Evolutionary conservation across 2,797 vertebrate species (phyloP), one percentile per base, ranked within the genome.

Genomic region (Gambusia yucatana): DNA sequence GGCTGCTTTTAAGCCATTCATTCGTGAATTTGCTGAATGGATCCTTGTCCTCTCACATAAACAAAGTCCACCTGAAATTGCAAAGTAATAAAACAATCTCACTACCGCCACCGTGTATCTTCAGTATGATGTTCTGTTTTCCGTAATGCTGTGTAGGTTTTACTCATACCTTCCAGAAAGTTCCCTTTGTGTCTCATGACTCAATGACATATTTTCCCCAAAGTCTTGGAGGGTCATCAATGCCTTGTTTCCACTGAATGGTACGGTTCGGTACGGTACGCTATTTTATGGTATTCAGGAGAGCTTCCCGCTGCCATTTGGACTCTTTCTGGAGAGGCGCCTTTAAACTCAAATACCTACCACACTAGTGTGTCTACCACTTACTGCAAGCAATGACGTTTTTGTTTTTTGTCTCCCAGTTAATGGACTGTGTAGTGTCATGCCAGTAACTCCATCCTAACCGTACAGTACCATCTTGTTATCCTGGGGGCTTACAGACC

Each of bases 201-300:
- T 65, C 33, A 65, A 22, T 39, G 0, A 55, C 22, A 11, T n/a
- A n/a, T 67, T 41, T 67, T 63, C 6, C 30, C 30, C 16, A 63
- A 63, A 20, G 16, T 36, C 5, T 63, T 20, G 0, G 30, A 17
- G 36, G 36, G 17, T 67, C 36, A 61, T 61, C 28, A 14, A 14
- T 14, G 55, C 55, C 55, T 59, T 13, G 1, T 59, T 59, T 28
- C 55, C n/a, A 14, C 55, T 28, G 11, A 59, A 13, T 1, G n/a
- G n/a, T n/a, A 3, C 1, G n/a, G 55, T 52, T 8, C 8, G 2
- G 20, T 57, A 0, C 3, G 0, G 25, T 11, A 11, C 9, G 2
- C 8, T 57, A n/a, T n/a, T n/a, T n/a, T n/a, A n/a, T 10, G 22
- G n/a, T 57, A 28, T 11, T 57, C 52, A 57, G 9, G n/a, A 57